A percentile compares a stretch with the other conserved stretches of the same genome.
Evolutionary conservation across 2,888 invertebrate genomes (phyloP).

Genomic region (Cryptophagus acutangulus): DNA sequence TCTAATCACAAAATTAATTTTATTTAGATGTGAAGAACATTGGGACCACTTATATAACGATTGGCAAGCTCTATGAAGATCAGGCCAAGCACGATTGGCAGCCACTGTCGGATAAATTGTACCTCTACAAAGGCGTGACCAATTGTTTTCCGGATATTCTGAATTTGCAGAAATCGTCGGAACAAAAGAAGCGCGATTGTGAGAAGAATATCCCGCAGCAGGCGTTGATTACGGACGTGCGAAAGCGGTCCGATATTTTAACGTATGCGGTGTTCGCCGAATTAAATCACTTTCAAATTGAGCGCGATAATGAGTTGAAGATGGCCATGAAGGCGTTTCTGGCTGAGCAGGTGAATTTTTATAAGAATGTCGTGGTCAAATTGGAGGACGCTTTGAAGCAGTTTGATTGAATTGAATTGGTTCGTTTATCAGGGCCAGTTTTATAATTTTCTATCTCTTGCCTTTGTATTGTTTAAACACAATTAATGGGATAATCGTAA

Average conservation of each 20-base stretch:
- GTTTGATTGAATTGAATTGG: constrained; percentile 29
- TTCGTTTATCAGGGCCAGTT: background rate
- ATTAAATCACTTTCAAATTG: constrained; percentile 86
- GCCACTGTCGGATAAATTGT: constrained; percentile 83
- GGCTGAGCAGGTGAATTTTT: constrained; percentile 85
- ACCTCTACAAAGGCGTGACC: constrained; percentile 91
- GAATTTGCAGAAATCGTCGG: constrained; percentile 81
- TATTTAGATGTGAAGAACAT: constrained; percentile 61
- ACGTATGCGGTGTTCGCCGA: constrained; percentile 93
- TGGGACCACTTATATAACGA: constrained; percentile 83
- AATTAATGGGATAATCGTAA: background rate
- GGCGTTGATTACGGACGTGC: constrained; percentile 73
- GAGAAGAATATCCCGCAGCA: constrained; percentile 80
- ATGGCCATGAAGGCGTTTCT: constrained; percentile 81
- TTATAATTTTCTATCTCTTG: background rate
- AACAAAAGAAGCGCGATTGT: constrained; percentile 86
- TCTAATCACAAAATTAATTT: too few species aligned
- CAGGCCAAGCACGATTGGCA: constrained; percentile 89
- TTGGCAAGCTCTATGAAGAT: constrained; percentile 85
- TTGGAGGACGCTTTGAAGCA: constrained; percentile 60
- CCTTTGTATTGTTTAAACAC: background rate
- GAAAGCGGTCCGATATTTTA: constrained; percentile 82
- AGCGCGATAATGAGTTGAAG: constrained; percentile 80
- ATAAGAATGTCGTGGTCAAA: constrained; percentile 75
- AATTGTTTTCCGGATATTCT: constrained; percentile 87